Base-by-base conservation (phyloP, 2,113 vertebrate species). In the Gorsachius goisagi region DNA sequence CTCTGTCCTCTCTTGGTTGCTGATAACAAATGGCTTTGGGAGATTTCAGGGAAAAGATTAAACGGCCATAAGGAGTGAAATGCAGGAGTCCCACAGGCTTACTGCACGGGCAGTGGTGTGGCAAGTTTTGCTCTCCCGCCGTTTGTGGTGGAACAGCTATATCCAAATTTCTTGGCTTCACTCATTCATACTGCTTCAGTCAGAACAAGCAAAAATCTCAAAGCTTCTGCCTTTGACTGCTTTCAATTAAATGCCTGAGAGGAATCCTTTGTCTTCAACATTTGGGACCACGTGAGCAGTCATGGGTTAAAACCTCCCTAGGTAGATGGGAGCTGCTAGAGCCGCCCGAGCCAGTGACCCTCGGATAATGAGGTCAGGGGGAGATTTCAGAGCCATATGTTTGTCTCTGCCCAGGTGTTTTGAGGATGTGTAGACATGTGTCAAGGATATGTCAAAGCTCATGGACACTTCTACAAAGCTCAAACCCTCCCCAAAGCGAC, bases 391-490 rank as follows among this genome's bases (percentile, higher is more conserved):
- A 91, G 78, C 84, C 93, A 63, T 89, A 66, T 95, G 89, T 88
- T 94, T 95, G 92, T 55, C 71, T 87, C 77, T 94, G 67, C 17
- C 87, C 81, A 95, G 95, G 95, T 97, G 95, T 89, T 95, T 69
- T 87, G 74, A 95, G 97, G 94, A 94, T 96, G 94, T 97, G 92
- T 96, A 89, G 94, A 96, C 93, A 80, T 89, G 87, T 94, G 87
- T 91, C 96, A 96, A 97, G 77, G 77, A 91, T 92, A 95, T 91
- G 94, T 92, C 89, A 95, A 63, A 96, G 81, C 96, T 95, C 92
- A 92, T 12, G 71, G 86, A 88, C 83, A 80, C 74, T 83, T 95
- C 41, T 53, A 28, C 63, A 89, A 85, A 95, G 71, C 91, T 71
- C 71, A 41, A 62, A 15, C 35, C 49, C 92, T 85, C 79, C 78